Evolutionary conservation across 2,888 invertebrate species (phyloP), one percentile per base, ranked within the genome.

Genomic region (Melitaea athalia): DNA sequence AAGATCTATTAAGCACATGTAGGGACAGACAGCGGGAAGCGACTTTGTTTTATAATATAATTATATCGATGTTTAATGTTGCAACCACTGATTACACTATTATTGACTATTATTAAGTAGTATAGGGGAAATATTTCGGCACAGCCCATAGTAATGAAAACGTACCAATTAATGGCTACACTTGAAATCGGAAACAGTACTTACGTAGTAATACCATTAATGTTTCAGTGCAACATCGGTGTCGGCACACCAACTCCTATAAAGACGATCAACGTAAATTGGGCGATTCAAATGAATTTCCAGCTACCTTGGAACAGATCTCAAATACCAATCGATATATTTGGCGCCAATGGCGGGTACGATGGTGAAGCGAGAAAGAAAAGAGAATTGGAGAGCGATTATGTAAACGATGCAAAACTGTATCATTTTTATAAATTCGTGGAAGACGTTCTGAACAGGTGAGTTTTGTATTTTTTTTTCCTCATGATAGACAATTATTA

Each of bases 241-340:
- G 64, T 92, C 0, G 89, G 86, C 0, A 86, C 90, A 1, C 93
- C 92, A 3, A 86, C 87, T 0, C 81, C 85, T 0, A 78, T 82
- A 0, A 84, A 87, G 57, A 79, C 82, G 52, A 78, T 93, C 7
- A 86, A 85, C 72, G 67, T 92, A 0, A 93, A 93, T 78, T 92
- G 85, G 79, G 92, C 89, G 0, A 85, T 92, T 70, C 93, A 93
- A 80, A 87, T 90, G 1, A 93, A 93, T 73, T 93, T 93, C 74
- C 86, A 88, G 49, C 81, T 92, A 0, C 93, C 93, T 0, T 92
- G 91, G 90, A 92, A 91, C 67, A 73, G 89, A 47, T 83, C 83
- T 2, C 91, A 93, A 71, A 87, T 93, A 64, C 93, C 93, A 0
- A 33, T 80, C 0, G 89, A 92, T 57, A 85, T 93, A 24, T 75